These are phyloP conservation scores for Atopsyche davidsoni DNA, from an alignment of 1,140 invertebrate genomes.

Conservation along the genomic window DNA sequence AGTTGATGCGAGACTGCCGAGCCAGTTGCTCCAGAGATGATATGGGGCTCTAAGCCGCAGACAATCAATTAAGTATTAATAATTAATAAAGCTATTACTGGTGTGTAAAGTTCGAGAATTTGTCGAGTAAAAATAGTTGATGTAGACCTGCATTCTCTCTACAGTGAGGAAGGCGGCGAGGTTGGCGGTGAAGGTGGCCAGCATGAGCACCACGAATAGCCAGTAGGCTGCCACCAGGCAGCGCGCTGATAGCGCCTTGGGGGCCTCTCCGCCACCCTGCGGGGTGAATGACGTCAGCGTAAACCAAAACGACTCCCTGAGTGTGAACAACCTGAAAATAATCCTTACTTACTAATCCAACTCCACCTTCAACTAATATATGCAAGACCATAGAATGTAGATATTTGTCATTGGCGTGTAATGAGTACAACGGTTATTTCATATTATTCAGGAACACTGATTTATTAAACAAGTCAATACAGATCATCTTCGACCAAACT, in stretches of 20 bases:
- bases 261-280: constrained; percentile 82
- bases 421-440: no score
- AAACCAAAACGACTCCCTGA: constrained; percentile 92
- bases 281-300: constrained; percentile 87
- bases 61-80: background rate
- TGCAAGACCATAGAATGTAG: no score
- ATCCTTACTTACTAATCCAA: no score
- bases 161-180: constrained; percentile 94
- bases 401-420: no score
- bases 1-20: constrained; percentile 82
- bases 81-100: background rate
- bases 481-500: no score
- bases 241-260: constrained; percentile 76
- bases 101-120: background rate
- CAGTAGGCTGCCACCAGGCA: constrained; percentile 87
- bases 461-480: no score
- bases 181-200: constrained; percentile 95
- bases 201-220: constrained; percentile 88
- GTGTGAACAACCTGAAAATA: constrained; percentile 71
- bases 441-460: no score
- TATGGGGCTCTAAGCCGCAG: constrained; percentile 63
- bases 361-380: no score
- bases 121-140: background rate
- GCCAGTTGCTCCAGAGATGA: constrained; percentile 83
- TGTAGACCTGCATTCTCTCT: constrained; percentile 81